These are phyloP conservation scores for Paramormyrops hopkinsi DNA, from an alignment of 2,797 vertebrate species.

Conservation along the genomic window DNA sequence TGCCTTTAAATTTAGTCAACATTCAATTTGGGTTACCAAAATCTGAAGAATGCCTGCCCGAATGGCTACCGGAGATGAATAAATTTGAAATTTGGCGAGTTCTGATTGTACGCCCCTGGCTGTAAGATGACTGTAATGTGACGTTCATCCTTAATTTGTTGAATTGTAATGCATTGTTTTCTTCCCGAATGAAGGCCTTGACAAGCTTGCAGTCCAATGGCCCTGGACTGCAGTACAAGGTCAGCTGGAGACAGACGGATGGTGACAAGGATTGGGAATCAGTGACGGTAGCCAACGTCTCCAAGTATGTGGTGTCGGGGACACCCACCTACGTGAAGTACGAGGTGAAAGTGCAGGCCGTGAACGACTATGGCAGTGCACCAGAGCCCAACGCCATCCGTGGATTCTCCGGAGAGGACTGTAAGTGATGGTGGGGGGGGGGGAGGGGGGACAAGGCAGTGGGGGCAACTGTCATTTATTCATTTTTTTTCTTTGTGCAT, in stretches of 20 bases:
- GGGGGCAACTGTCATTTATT: neutral
- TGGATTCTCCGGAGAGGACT: conserved; percentile 88
- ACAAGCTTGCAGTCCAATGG: conserved; percentile 84
- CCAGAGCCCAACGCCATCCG: conserved; percentile 67
- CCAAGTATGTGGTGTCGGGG: conserved; percentile 76
- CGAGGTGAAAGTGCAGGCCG: conserved; percentile 84
- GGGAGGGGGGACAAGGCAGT: neutral
- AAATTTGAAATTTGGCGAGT: neutral
- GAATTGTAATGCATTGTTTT: neutral
- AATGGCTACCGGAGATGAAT: neutral
- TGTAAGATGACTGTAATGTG: neutral
- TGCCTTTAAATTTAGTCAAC: neutral
- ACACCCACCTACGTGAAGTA: conserved; percentile 80
- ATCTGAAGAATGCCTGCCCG: neutral
- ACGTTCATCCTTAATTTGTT: neutral
- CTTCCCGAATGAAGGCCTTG: conserved; percentile 53
- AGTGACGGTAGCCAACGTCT: conserved; percentile 73
- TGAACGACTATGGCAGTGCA: conserved; percentile 78
- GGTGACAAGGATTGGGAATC: conserved; percentile 77
- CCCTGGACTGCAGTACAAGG: conserved; percentile 83
- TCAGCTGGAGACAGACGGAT: conserved; percentile 84
- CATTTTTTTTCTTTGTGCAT: neutral
- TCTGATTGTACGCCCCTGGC: neutral
- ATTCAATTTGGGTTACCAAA: neutral
- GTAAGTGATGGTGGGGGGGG: conserved; percentile 64